Percentiles rank a stretch among this genome's conserved stretches.
Evolutionary conservation across 2,888 invertebrate genomes (phyloP).

Genomic region (Nemotelus pantherinus): DNA sequence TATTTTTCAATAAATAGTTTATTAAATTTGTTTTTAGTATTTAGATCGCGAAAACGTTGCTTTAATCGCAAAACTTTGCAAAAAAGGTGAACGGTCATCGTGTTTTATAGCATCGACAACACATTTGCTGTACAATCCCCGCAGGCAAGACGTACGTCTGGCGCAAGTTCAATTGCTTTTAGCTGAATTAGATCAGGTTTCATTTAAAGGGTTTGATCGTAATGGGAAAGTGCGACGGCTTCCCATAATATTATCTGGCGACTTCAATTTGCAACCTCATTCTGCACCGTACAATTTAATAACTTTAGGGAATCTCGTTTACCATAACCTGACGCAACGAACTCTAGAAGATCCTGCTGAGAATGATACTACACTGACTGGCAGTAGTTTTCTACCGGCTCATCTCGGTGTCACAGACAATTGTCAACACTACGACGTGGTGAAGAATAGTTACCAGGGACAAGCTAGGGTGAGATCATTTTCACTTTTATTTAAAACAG

Average conservation of each 20-base stretch:
- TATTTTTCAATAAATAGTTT: too few relatives aligned
- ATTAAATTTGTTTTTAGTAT: slow-evolving; percentile 60
- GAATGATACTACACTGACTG: slow-evolving; percentile 41
- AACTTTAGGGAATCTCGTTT: slow-evolving; percentile 69
- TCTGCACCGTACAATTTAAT: slow-evolving; percentile 78
- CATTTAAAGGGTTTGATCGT: slow-evolving; percentile 64
- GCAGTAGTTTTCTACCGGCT: slow-evolving; percentile 54
- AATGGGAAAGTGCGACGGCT: slow-evolving; percentile 62
- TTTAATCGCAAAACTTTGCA: slow-evolving; percentile 77
- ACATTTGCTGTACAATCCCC: slow-evolving; percentile 93
- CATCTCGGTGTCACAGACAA: slow-evolving; percentile 69
- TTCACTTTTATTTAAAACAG: neutral
- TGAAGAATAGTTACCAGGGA: slow-evolving; percentile 65
- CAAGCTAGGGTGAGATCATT: slow-evolving; percentile 50
- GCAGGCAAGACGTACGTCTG: slow-evolving; percentile 86
- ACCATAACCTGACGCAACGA: slow-evolving; percentile 60
- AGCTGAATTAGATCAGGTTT: slow-evolving; percentile 83
- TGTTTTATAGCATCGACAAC: slow-evolving; percentile 88
- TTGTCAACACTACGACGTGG: slow-evolving; percentile 69
- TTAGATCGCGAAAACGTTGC: slow-evolving; percentile 91
- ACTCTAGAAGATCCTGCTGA: slow-evolving; percentile 51
- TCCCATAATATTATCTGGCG: slow-evolving; percentile 90
- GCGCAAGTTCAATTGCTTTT: slow-evolving; percentile 87
- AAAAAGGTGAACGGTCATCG: slow-evolving; percentile 65
- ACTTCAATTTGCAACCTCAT: slow-evolving; percentile 86